phyloP scores from a whole-genome alignment of 2,797 vertebrate species.

The Nannoperca obscura region DNA sequence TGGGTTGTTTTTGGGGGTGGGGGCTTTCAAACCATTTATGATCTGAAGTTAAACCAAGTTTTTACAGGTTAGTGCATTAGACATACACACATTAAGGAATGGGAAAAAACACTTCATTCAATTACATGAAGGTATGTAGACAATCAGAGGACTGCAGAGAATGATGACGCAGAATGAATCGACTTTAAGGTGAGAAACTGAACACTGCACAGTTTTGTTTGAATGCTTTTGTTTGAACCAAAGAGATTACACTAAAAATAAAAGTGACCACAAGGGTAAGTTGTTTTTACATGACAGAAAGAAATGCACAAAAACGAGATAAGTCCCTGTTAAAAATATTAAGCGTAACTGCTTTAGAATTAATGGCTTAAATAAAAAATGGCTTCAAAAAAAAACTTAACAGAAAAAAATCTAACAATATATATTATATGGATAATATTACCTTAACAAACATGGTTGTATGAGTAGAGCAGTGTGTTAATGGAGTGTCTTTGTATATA shows the following conservation, averaged over 20 bases:
- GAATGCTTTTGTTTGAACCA: not conserved
- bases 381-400: not conserved
- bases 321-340: not conserved
- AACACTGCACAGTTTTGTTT: not conserved
- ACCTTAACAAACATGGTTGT: not conserved
- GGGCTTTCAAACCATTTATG: not conserved
- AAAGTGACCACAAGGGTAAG: no score
- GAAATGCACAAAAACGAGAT: not conserved
- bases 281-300: not conserved
- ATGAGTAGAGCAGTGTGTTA: not conserved
- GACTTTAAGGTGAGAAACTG: conserved; percentile 12
- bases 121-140: not conserved
- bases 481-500: not conserved
- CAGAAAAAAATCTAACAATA: no score
- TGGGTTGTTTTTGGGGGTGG: not conserved
- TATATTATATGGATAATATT: not conserved
- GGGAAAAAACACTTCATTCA: not conserved
- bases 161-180: not conserved
- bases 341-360: not conserved
- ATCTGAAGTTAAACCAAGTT: not conserved
- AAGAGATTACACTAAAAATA: not conserved
- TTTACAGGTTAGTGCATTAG: not conserved
- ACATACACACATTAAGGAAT: not conserved
- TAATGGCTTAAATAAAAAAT: not conserved
- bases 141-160: not conserved